Conservation (phyloP, 2,113 vertebrate species). For the Nanorana parkeri region DNA sequence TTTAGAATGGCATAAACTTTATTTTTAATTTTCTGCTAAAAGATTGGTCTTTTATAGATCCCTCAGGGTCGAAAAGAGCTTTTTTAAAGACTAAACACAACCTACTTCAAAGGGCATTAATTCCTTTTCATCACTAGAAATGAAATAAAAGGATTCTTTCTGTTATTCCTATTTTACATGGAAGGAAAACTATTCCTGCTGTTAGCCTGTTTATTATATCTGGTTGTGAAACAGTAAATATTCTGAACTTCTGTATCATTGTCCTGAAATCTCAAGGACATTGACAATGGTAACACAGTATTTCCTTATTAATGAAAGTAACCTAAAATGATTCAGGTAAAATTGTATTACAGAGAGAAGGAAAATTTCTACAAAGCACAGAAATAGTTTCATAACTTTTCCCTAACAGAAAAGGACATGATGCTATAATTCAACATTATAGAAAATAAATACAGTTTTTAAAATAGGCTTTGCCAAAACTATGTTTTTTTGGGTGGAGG, state of each 20-base stretch:
- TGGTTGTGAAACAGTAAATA: slow-evolving; percentile 1
- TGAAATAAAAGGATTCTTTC: slow-evolving; percentile 21
- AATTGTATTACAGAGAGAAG: no score
- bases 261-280: slow-evolving; percentile 6
- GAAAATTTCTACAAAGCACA: no score
- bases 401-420: no score
- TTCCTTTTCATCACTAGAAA: slow-evolving; percentile 40
- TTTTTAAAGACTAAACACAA: slow-evolving; percentile 27
- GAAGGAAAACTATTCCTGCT: slow-evolving; percentile 21
- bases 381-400: no score
- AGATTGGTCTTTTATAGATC: slow-evolving; percentile 40
- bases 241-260: neutral
- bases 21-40: slow-evolving; percentile 11
- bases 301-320: no score
- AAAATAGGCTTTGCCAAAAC: no score
- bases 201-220: slow-evolving; percentile 1
- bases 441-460: no score
- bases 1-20: slow-evolving; percentile 32
- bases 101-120: slow-evolving; percentile 39
- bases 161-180: neutral
- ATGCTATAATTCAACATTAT: no score
- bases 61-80: slow-evolving; percentile 1
- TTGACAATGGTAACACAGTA: no score
- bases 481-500: no score
- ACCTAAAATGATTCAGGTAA: no score